phyloP scores from a whole-genome alignment of 2,113 vertebrate species.

The Turdus rufiventris region DNA sequence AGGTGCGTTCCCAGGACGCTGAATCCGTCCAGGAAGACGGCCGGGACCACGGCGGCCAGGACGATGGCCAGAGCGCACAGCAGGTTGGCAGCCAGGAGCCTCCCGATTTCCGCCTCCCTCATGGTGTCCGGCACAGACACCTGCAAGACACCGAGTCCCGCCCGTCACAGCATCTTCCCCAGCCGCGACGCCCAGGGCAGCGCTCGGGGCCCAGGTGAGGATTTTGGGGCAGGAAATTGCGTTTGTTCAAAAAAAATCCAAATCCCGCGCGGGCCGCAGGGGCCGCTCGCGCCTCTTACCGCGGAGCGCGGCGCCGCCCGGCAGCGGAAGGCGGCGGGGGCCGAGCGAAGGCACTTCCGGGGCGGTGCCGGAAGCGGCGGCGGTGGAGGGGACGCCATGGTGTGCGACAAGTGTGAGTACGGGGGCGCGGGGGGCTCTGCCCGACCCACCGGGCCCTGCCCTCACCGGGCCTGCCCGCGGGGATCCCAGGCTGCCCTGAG shows the following conservation, averaged over 20 bases:
- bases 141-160: constrained; percentile 32
- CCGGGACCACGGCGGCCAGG: constrained; percentile 76
- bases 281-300: neutral
- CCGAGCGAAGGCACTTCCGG: neutral
- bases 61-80: constrained; percentile 75
- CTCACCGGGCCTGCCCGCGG: neutral
- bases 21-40: constrained; percentile 79
- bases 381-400: neutral
- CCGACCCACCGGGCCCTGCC: too few species aligned
- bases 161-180: neutral
- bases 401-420: constrained; percentile 65
- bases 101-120: constrained; percentile 84
- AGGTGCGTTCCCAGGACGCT: constrained; percentile 85
- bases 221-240: accelerated
- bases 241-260: accelerated
- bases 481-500: neutral
- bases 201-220: accelerated
- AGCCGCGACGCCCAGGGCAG: accelerated
- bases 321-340: neutral
- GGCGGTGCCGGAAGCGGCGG: neutral
- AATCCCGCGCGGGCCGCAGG: neutral
- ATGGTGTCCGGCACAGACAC: constrained; percentile 61
- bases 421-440: accelerated
- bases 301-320: neutral
- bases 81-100: constrained; percentile 82